phyloP scores from a whole-genome alignment of 2,113 vertebrate genomes.

The Xiphophorus maculatus region DNA sequence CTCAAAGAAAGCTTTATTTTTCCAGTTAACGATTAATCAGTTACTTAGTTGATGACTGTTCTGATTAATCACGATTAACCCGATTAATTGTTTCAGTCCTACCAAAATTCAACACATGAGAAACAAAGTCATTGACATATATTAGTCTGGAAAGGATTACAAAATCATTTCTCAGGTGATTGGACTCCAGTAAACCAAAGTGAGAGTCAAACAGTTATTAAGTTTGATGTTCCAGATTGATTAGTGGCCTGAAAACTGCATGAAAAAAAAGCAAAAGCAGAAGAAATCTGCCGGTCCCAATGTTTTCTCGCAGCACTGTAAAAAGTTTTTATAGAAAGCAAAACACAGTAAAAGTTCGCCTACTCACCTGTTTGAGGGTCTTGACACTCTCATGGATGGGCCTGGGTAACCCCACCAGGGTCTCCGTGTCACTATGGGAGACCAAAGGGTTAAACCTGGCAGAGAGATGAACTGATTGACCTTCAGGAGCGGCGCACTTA shows the following conservation, averaged over 20 bases:
- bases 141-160: too few relatives aligned
- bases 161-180: too few relatives aligned
- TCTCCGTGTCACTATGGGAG: conserved; percentile 89
- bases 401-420: conserved; percentile 91
- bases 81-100: too few relatives aligned
- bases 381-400: conserved; percentile 98
- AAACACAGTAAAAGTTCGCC: not conserved
- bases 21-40: too few relatives aligned
- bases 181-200: too few relatives aligned
- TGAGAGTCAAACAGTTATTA: not conserved
- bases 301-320: too few relatives aligned
- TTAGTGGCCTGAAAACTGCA: not conserved
- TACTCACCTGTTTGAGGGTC: conserved; percentile 92
- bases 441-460: not conserved
- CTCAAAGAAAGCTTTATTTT: too few relatives aligned
- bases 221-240: not conserved
- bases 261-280: not conserved
- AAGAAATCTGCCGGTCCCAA: not conserved
- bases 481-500: conserved; percentile 73
- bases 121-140: too few relatives aligned
- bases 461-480: not conserved
- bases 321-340: not conserved
- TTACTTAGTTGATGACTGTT: too few relatives aligned
- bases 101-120: too few relatives aligned
- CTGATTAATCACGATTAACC: too few relatives aligned